Percentiles rank a stretch among this genome's conserved stretches.
Conservation (phyloP, 1,140 invertebrate species). For the Zelostemma sp. region DNA sequence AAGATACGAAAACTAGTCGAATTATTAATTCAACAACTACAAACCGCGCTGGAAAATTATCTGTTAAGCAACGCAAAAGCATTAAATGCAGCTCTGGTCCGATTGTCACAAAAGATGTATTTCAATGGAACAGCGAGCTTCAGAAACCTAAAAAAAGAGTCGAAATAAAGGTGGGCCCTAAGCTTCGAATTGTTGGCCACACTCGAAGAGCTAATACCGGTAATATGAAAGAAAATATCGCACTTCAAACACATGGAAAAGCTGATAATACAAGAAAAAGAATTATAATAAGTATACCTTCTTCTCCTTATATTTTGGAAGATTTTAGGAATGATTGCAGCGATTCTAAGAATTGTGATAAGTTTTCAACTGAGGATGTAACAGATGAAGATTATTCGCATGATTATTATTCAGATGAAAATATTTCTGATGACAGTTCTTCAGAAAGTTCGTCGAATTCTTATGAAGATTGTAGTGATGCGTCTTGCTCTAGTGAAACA, state of each 20-base stretch:
- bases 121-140: slow-evolving; percentile 22
- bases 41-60: slow-evolving; percentile 14
- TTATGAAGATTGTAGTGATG: too few species aligned
- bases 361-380: too few species aligned
- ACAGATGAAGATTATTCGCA: too few species aligned
- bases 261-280: neutral
- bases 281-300: too few species aligned
- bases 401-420: too few species aligned
- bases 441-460: too few species aligned
- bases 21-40: slow-evolving; percentile 32
- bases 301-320: neutral
- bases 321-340: neutral
- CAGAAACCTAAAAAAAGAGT: slow-evolving; percentile 40
- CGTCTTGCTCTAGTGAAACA: too few species aligned
- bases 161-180: slow-evolving; percentile 49
- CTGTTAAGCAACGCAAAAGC: slow-evolving; percentile 28
- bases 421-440: too few species aligned
- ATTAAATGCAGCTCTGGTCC: slow-evolving; percentile 44
- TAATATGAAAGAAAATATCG: too few species aligned
- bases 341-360: neutral
- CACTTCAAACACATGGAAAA: neutral
- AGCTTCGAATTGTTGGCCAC: slow-evolving; percentile 7
- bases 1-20: slow-evolving; percentile 42
- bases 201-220: neutral
- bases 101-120: slow-evolving; percentile 40